Evolutionary conservation across 2,113 vertebrate species (phyloP).

Genomic region (Toxostoma redivivum): DNA sequence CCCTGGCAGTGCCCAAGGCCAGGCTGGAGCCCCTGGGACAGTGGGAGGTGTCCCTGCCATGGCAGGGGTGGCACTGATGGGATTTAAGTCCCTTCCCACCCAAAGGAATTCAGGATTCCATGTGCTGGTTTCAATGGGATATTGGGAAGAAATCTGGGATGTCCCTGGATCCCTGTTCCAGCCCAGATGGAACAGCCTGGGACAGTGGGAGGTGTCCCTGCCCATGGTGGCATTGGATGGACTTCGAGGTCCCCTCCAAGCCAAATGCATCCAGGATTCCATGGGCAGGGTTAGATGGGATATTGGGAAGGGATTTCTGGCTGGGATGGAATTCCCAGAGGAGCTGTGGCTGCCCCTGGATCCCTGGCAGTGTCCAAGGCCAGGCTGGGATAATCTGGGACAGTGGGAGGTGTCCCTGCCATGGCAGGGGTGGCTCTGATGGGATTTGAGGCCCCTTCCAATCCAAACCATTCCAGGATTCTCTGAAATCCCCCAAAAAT

Average conservation of each 20-base stretch:
- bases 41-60: not conserved
- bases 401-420: not conserved
- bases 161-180: too few species aligned
- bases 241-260: too few species aligned
- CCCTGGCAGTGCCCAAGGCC: not conserved
- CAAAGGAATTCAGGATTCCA: too few species aligned
- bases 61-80: not conserved
- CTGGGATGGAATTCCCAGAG: not conserved
- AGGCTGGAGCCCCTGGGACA: fast-evolving
- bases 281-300: too few species aligned
- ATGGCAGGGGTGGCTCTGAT: not conserved
- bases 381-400: fast-evolving
- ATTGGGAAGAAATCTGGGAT: too few species aligned
- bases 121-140: too few species aligned
- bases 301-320: too few species aligned
- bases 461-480: not conserved
- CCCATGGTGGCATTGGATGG: too few species aligned
- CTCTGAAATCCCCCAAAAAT: not conserved
- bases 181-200: too few species aligned
- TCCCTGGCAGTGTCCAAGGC: not conserved
- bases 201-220: too few species aligned
- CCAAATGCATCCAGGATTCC: too few species aligned
- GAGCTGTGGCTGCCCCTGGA: not conserved
- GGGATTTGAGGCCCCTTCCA: not conserved
- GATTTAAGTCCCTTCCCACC: not conserved